A percentile compares a stretch with the other conserved stretches of the same genome.
These are phyloP conservation scores for Diplodus puntazzo DNA, from an alignment of 2,797 vertebrate genomes.

Conservation along the genomic window DNA sequence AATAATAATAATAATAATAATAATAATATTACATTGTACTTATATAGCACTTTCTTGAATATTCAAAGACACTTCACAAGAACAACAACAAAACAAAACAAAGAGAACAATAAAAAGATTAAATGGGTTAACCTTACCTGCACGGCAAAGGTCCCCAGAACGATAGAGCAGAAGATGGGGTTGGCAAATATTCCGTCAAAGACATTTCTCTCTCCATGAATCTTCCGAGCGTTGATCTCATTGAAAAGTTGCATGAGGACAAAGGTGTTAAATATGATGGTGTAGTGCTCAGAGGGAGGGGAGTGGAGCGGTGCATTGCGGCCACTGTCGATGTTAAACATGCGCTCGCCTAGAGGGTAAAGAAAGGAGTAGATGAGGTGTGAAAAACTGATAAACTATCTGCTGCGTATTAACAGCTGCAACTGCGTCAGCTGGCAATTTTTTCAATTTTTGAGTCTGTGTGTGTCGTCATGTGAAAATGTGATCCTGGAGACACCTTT, in stretches of 20 bases:
- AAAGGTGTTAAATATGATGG: conserved; percentile 93
- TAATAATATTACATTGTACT: too few species aligned
- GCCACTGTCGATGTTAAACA: conserved; percentile 94
- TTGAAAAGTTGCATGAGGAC: conserved; percentile 94
- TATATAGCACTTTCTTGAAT: too few species aligned
- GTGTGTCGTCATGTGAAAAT: too few species aligned
- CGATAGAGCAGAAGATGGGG: conserved; percentile 92
- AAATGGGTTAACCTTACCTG: conserved; percentile 80
- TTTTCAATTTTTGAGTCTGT: too few species aligned
- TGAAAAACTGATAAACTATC: neutral
- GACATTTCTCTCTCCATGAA: conserved; percentile 91
- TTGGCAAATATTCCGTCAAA: conserved; percentile 90
- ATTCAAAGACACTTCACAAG: too few species aligned
- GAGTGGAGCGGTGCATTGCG: conserved; percentile 92
- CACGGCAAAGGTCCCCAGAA: conserved; percentile 88
- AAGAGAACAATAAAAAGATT: too few species aligned
- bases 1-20: too few species aligned
- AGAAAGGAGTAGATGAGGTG: neutral
- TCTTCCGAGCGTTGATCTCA: conserved; percentile 92
- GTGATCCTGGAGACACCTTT: too few species aligned
- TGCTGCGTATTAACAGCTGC: neutral
- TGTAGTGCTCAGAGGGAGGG: conserved; percentile 93
- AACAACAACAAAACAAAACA: too few species aligned
- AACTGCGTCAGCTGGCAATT: too few species aligned
- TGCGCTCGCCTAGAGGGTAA: conserved; percentile 86